Evolutionary conservation across 2,888 invertebrate genomes (phyloP), one percentile per base, ranked within the genome.

Genomic region (Dermolepida albohirtum): DNA sequence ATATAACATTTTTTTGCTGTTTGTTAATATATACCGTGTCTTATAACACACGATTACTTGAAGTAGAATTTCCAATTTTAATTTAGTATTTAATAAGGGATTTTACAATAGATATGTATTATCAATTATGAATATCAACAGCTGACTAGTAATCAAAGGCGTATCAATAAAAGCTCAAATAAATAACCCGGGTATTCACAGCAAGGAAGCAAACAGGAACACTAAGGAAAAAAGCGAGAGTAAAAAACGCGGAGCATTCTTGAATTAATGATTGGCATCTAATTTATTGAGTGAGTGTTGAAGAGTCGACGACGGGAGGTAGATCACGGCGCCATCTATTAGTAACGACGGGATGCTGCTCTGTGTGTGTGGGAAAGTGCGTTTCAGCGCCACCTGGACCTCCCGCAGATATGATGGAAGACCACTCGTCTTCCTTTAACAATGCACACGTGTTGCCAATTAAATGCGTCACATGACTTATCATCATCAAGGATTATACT

Each of bases 301-400:
- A 76, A 74, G 74, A 76, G 74, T 78, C 76, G 75, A 71, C 77
- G 74, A 76, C 78, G 78, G 79, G 79, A 79, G 80, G 79, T 78
- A 78, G 76, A 81, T 78, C 79, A 79, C 78, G 76, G 75, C 75
- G 80, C 78, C 76, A 81, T 81, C 80, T 78, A 81, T 81, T 77
- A 78, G 78, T 70, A 75, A 71, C 77, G 73, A 71, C 74, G 73
- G 79, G 79, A 77, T 74, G 74, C 75, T 78, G 59, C 44, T 59
- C 59, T 59, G 59, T 59, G 44, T 59, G 59, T 59, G 78, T 79
- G 79, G 77, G 80, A 80, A 78, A 74, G 74, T 74, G 76, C 75
- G 76, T 76, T 76, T 78, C 76, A 78, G 75, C 78, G 75, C 78
- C 79, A 80, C 79, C 80, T 80, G 80, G 80, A 78, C 80, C 78